Conservation (phyloP, 92 coral and sea anemone genomes). For the Heliopora coerulea region DNA sequence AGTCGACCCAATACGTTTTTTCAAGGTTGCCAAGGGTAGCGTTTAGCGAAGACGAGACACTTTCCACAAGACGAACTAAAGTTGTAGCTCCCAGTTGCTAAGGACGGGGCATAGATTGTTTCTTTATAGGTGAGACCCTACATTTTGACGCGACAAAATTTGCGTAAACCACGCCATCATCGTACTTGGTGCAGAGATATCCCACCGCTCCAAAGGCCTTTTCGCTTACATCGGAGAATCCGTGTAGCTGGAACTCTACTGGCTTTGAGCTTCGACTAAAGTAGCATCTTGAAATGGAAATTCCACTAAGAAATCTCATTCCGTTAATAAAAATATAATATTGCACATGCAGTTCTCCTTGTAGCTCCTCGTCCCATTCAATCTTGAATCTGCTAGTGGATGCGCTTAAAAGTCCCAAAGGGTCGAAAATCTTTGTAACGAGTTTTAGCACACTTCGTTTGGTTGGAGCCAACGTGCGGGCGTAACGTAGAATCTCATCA, state of each 20-base stretch:
- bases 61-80: too few species aligned
- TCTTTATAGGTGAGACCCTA: too few species aligned
- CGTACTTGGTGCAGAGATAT: slow-evolving; percentile 6
- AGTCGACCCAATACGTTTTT: too few species aligned
- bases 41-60: too few species aligned
- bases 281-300: not conserved
- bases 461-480: slow-evolving; percentile 2
- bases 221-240: slow-evolving; percentile 3
- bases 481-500: slow-evolving; percentile 13
- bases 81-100: too few species aligned
- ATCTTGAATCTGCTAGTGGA: slow-evolving; percentile 3
- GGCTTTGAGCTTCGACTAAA: not conserved
- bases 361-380: too few species aligned
- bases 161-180: not conserved
- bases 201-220: slow-evolving; percentile 9
- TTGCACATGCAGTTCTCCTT: not conserved
- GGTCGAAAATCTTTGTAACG: slow-evolving; percentile 11
- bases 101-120: too few species aligned
- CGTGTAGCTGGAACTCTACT: not conserved
- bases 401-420: slow-evolving; percentile 7
- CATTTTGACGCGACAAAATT: slow-evolving; percentile 11
- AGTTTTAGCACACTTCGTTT: slow-evolving; percentile 23
- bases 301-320: slow-evolving; percentile 6
- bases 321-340: not conserved
- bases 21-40: too few species aligned